Evolutionary conservation across 2,113 vertebrate species (phyloP).

Genomic region (Corythaixoides concolor): DNA sequence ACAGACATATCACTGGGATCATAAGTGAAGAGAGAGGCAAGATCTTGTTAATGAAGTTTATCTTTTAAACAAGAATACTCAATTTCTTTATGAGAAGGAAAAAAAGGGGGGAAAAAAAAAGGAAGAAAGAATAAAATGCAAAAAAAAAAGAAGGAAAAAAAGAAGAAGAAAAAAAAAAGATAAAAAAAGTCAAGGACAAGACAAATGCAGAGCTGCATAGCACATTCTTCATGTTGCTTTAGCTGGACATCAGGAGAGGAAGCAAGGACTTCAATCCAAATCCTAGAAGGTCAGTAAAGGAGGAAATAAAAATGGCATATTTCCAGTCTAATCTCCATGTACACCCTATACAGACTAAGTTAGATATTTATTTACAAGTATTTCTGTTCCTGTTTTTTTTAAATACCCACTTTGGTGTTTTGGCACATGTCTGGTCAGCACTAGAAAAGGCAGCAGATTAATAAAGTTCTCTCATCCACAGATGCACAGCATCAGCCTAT

Average conservation of each 20-base stretch:
- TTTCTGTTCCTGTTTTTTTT: not conserved
- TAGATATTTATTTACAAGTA: not conserved
- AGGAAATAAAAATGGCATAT: not conserved
- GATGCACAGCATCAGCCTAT: not conserved
- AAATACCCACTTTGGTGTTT: not conserved
- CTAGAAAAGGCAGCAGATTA: not conserved
- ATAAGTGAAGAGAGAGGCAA: not conserved
- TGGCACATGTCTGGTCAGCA: not conserved
- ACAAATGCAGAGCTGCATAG: not conserved
- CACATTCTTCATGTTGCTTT: not conserved
- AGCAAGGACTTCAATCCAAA: not conserved
- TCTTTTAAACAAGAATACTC: not conserved
- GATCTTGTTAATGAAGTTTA: not conserved
- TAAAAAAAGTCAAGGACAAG: not conserved
- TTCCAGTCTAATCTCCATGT: not conserved
- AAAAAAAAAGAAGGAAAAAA: too few relatives aligned
- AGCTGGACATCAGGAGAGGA: not conserved
- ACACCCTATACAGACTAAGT: not conserved
- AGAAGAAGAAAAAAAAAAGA: too few relatives aligned
- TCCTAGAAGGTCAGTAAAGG: not conserved
- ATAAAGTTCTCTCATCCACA: not conserved
- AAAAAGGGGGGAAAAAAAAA: too few relatives aligned
- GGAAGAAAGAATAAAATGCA: too few relatives aligned
- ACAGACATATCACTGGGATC: not conserved
- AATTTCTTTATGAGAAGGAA: not conserved